phyloP scores from a whole-genome alignment of 2,113 vertebrate species.

The Mus spicilegus region DNA sequence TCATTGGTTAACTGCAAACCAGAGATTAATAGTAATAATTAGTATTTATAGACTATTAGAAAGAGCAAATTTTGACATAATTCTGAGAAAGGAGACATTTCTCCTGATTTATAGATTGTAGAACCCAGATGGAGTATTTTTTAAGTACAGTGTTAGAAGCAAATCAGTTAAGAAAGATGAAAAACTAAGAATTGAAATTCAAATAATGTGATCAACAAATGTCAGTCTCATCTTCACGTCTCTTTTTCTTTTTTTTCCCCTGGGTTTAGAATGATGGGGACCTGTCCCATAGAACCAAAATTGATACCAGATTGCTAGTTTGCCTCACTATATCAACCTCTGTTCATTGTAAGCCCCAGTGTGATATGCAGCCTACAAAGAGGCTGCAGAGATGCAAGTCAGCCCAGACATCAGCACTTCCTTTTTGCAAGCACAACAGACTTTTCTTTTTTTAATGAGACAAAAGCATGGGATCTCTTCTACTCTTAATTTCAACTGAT shows the following conservation, averaged over 20 bases:
- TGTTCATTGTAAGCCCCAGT: not conserved
- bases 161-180: not conserved
- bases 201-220: not conserved
- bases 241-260: not conserved
- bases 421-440: conserved; percentile 41
- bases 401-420: not conserved
- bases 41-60: not conserved
- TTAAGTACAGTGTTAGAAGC: not conserved
- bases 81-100: not conserved
- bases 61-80: not conserved
- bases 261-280: not conserved
- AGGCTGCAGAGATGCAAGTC: not conserved
- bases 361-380: not conserved
- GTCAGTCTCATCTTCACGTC: not conserved
- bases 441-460: conserved; percentile 41
- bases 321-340: not conserved
- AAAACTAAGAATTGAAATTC: conserved; percentile 28
- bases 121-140: not conserved
- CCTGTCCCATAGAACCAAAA: not conserved
- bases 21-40: not conserved
- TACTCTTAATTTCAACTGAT: conserved; percentile 13
- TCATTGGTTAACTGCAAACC: not conserved
- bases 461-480: not conserved
- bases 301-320: not conserved
- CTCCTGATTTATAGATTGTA: not conserved